Conservation (phyloP, 1,140 invertebrate species). For the Drosophila virilis region DNA sequence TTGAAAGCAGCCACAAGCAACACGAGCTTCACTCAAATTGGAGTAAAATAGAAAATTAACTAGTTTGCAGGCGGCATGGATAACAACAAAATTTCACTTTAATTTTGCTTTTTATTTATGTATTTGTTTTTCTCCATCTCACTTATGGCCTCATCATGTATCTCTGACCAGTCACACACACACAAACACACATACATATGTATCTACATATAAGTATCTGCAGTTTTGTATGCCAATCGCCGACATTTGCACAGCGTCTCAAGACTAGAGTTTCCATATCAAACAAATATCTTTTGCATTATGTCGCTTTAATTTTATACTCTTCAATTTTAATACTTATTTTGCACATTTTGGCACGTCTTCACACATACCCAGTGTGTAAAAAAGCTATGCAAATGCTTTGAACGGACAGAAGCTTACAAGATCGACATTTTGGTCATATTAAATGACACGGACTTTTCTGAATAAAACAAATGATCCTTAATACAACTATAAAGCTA, state of each 20-base stretch:
- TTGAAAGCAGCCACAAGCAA: constrained; percentile 62
- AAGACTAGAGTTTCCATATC: constrained; percentile 61
- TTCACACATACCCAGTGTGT: not conserved
- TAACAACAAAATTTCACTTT: constrained; percentile 79
- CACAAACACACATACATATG: not conserved
- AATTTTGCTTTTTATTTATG: constrained; percentile 83
- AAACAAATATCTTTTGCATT: constrained; percentile 50
- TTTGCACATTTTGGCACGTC: constrained; percentile 59
- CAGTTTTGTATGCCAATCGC: constrained; percentile 74
- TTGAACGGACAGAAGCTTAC: not conserved
- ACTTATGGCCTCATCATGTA: constrained; percentile 48
- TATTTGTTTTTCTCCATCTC: constrained; percentile 79
- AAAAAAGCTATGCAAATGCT: not conserved
- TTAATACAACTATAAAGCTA: too few relatives aligned
- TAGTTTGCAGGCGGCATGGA: constrained; percentile 67
- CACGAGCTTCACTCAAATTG: constrained; percentile 67
- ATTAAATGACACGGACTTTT: too few relatives aligned
- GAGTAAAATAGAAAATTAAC: constrained; percentile 84
- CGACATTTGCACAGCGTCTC: constrained; percentile 53
- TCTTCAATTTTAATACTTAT: constrained; percentile 36
- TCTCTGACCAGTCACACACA: constrained; percentile 16
- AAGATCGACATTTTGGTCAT: not conserved
- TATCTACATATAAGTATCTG: constrained; percentile 50
- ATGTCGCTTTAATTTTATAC: constrained; percentile 62
- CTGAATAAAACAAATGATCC: too few relatives aligned